Base-by-base conservation (phyloP, 2,888 invertebrate genomes). In the Luffia ferchaultella region DNA sequence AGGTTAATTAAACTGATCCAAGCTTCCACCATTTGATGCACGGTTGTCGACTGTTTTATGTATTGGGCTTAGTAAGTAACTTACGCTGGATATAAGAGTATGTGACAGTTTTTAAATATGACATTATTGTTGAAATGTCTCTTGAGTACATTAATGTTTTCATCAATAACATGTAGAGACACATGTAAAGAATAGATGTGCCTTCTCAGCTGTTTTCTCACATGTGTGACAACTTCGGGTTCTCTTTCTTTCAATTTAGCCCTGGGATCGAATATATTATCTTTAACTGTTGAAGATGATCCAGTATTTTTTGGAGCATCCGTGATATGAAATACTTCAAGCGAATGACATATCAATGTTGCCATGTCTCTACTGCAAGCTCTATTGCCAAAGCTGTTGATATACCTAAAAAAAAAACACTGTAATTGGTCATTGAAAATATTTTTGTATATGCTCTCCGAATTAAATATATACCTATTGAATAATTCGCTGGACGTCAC, bases 71-170 rank as follows among this genome's bases (percentile, higher is more conserved):
- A n/a, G n/a, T n/a, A 40, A 47, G 42, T 57, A 65, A 69, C 85
- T 86, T 74, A 92, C 91, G 78, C 73, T 5, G 92, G 88, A 76
- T 93, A 93, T 16, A 93, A 67, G 5, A 92, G 67, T 20, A 92
- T 66, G 52, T 88, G 88, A 49, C 90, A 76, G 60, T 89, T 89
- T 19, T 79, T 67, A 40, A 76, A 76, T 56, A 93, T 88, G 40
- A 87, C 86, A 2, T 77, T 61, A 49, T 73, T 67, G 0, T 68
- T 58, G 60, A 90, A 92, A 2, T 70, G 63, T 43, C 73, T 66
- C 48, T 76, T 70, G 19, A 93, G 66, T 62, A 76, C 88, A 19
- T 82, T 67, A 46, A 89, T 78, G 48, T 89, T 89, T 20, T 86
- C 80, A 50, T 88, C 76, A 2, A 91, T 84, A 16, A 86, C 82